Evolutionary conservation across 2,797 vertebrate genomes (phyloP), one percentile per base, ranked within the genome.

Genomic region (Chelidonichthys spinosus): DNA sequence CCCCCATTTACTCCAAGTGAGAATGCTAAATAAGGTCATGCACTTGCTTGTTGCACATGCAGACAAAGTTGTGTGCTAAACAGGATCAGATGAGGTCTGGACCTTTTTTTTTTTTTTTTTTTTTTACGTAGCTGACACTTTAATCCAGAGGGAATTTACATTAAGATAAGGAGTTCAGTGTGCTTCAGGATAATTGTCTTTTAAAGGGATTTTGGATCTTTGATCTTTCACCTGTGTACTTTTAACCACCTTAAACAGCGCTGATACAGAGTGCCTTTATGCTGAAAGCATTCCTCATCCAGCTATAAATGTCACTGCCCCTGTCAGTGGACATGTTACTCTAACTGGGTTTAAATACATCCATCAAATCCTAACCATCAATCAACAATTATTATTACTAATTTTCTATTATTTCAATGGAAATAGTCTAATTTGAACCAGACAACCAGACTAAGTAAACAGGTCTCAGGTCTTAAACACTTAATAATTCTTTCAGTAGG

Each of bases 401-500:
- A 53, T 61, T 59, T 15, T 33, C 59, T 71, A 8, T 25, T 56
- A 46, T 66, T 73, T 64, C 44, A 55, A 46, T 63, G 50, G 6
- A 52, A 76, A 74, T 79, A 43, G 83, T 55, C 74, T 65, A 3
- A 50, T 49, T 33, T 73, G 63, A 72, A 63, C n/a, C 5, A 32
- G 40, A 76, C 55, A 65, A 46, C 35, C 54, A 66, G 44, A 63
- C 46, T 52, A 75, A 74, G 44, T 69, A 72, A 86, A 80, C 74
- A 63, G 32, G 59, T 66, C 55, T 10, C 33, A 63, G 39, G 35
- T 72, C 60, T 43, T 63, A 17, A 54, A 53, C 32, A 17, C n/a
- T 47, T 55, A 82, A 83, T 60, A 74, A 77, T 82, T 46, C 66
- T 72, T 81, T 77, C 59, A 80, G 73, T 42, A 61, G 65, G 43